phyloP scores from a whole-genome alignment of 2,113 vertebrate species.

The Peromyscus maniculatus region DNA sequence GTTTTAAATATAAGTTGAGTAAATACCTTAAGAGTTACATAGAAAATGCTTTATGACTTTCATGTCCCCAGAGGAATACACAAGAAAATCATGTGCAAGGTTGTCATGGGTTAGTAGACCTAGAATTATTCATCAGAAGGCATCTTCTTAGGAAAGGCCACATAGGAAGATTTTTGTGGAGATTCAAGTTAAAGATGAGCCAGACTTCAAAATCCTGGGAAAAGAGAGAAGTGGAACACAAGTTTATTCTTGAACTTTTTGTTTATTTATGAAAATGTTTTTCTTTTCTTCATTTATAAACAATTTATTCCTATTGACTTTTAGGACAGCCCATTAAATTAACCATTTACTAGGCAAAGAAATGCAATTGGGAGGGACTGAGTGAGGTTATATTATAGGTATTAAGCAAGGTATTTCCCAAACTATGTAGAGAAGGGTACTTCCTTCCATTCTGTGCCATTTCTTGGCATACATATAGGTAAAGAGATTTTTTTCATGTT shows the following conservation, averaged over 20 bases:
- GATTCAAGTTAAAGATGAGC: background rate
- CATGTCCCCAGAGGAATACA: background rate
- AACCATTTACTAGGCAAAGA: constrained; percentile 5
- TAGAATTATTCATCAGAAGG: background rate
- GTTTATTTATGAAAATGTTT: no score
- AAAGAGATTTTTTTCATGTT: background rate
- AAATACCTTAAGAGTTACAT: background rate
- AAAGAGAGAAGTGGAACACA: background rate
- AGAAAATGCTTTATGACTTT: background rate
- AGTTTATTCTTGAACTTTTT: background rate
- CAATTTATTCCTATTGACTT: background rate
- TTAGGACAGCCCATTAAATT: background rate
- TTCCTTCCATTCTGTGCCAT: background rate
- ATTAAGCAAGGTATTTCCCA: background rate
- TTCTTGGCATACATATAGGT: background rate
- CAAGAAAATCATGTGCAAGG: background rate
- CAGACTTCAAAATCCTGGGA: background rate
- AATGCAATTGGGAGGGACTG: no score
- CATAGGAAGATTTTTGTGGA: background rate
- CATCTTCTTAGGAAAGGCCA: background rate
- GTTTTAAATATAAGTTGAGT: background rate
- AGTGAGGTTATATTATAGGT: background rate
- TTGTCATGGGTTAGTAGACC: background rate
- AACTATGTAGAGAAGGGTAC: background rate
- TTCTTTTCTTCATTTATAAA: no score